Conservation (phyloP, 53 echinoderm and acorn worm genomes). For the Antedon mediterranea region DNA sequence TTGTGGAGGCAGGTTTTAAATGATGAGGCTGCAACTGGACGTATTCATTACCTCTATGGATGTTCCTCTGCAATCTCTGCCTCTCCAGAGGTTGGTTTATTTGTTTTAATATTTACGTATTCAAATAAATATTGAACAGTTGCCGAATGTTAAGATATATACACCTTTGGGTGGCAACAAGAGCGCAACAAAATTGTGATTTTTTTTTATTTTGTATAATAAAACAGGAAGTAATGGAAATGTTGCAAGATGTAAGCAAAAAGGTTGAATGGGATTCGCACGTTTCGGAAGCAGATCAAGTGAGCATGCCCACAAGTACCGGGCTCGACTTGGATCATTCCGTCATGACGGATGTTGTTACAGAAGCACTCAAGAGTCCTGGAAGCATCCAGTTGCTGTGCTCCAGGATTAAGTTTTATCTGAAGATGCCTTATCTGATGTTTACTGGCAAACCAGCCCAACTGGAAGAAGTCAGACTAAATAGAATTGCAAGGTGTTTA, state of each 20-base stretch:
- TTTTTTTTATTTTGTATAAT: neutral
- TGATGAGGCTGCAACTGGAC: neutral
- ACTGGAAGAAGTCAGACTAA: neutral
- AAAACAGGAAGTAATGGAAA: slow-evolving; percentile 43
- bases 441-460: neutral
- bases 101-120: too few relatives aligned
- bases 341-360: slow-evolving; percentile 44
- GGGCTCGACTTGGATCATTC: slow-evolving; percentile 23
- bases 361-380: slow-evolving; percentile 23
- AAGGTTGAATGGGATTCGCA: slow-evolving; percentile 49
- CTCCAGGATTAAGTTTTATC: neutral
- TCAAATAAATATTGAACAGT: too few relatives aligned
- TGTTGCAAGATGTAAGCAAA: slow-evolving; percentile 48
- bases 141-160: too few relatives aligned
- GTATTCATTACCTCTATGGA: neutral
- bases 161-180: too few relatives aligned
- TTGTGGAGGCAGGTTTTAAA: neutral
- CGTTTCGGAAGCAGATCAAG: slow-evolving; percentile 24
- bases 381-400: neutral
- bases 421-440: neutral
- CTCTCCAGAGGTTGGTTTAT: neutral
- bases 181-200: neutral
- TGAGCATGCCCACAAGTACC: slow-evolving; percentile 34
- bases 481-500: neutral
- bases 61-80: neutral